Conservation (phyloP, 2,888 invertebrate species). For the Prosopocoilus inquinatus region DNA sequence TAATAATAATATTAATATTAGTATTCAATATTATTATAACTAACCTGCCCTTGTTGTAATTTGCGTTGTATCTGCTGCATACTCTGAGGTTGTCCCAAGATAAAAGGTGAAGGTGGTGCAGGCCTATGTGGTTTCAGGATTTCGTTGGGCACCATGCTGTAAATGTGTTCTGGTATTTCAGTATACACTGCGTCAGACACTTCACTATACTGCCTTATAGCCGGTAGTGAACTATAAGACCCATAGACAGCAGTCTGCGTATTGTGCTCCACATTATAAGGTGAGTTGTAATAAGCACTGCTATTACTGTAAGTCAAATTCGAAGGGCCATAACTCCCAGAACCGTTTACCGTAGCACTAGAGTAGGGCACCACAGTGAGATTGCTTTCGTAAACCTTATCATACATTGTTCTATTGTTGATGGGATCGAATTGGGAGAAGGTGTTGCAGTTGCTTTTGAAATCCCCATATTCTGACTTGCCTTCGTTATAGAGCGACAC, state of each 20-base stretch:
- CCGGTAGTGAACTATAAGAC: conserved; percentile 21
- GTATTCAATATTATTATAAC: neutral
- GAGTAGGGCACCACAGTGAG: conserved; percentile 1
- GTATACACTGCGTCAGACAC: conserved; percentile 41
- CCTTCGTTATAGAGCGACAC: neutral
- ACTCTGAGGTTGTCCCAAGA: conserved; percentile 44
- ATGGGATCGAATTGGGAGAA: neutral
- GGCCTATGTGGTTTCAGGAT: conserved; percentile 47
- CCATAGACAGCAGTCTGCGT: conserved; percentile 8
- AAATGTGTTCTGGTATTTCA: conserved; percentile 48
- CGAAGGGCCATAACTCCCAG: neutral
- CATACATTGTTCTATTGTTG: conserved; percentile 9
- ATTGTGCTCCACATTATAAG: neutral
- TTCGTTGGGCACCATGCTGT: conserved; percentile 45
- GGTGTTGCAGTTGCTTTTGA: conserved; percentile 3
- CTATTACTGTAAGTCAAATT: conserved; percentile 5
- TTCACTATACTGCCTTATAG: conserved; percentile 36
- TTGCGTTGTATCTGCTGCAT: conserved; percentile 51
- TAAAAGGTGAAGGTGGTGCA: conserved; percentile 47
- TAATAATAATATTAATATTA: too few relatives aligned
- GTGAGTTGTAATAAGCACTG: conserved; percentile 5
- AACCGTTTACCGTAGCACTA: conserved; percentile 4
- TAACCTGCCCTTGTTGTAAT: conserved; percentile 47
- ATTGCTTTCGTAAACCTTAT: conserved; percentile 12
- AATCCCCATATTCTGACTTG: neutral